Evolutionary conservation across 2,888 invertebrate species (phyloP), one percentile per base, ranked within the genome.

Genomic region (Pardosa pseudoannulata): DNA sequence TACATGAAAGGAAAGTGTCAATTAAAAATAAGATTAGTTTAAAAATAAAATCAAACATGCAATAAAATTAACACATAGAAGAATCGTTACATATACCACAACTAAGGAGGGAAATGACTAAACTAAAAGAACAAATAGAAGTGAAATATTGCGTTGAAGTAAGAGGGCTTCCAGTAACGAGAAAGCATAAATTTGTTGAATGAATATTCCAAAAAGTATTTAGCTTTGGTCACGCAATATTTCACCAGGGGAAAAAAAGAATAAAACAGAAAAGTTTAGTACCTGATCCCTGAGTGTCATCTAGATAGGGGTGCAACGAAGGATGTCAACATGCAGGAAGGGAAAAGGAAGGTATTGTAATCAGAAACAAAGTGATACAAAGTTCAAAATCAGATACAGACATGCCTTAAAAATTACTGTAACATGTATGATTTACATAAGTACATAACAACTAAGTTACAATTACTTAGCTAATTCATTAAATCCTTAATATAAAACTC

Each of bases 251-350:
- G n/a, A n/a, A n/a, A 3, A 27, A n/a, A n/a, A 68, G 9, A 70
- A 71, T 23, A 36, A 31, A 46, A 64, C 64, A 74, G 71, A 67
- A 41, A 79, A 79, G 71, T 64, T 41, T 16, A 79, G 72, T 85
- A 85, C 83, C 83, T 85, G 82, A 46, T 75, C 70, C 75, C 64
- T 73, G 56, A 78, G 72, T 73, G 72, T 73, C 83, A 78, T 85
- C 83, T 85, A 85, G 65, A 76, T 70, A 85, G 76, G 67, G 83
- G 39, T 76, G 67, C 78, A 85, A 78, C 78, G 65, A 73, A 78
- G 83, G 83, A 78, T 78, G 78, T 78, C 78, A 85, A 85, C 83
- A 79, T 85, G 83, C 83, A 85, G 73, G 72, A 79, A 71, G 72
- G 75, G 64, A 62, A 76, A 82, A 78, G 72, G 41, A 76, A 82